phyloP scores from a whole-genome alignment of 2,113 vertebrate species.

The Myanophis thanlyinensis region DNA sequence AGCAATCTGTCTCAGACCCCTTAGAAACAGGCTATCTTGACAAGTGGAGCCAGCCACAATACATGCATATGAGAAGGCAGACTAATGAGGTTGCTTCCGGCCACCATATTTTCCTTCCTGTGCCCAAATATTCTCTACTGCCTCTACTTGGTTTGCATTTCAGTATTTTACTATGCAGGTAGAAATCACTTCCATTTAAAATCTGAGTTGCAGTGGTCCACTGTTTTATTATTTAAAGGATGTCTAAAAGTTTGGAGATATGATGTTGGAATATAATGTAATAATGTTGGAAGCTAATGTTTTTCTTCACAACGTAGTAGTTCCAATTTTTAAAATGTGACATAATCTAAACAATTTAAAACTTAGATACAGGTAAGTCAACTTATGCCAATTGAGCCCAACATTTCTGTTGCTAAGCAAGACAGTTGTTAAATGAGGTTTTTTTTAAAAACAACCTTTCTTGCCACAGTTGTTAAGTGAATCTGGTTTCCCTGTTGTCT shows the following conservation, averaged over 20 bases:
- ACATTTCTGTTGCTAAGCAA: too few relatives aligned
- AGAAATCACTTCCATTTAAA: background rate
- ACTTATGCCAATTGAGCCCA: too few relatives aligned
- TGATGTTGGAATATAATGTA: background rate
- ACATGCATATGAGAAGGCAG: background rate
- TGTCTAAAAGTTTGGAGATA: background rate
- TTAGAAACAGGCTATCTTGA: background rate
- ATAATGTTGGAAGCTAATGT: background rate
- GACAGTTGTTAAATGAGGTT: too few relatives aligned
- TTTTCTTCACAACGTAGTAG: background rate
- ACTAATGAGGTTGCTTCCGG: background rate
- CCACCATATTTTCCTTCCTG: background rate
- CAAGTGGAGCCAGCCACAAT: background rate
- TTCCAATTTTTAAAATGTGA: background rate
- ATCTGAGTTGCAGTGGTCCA: background rate
- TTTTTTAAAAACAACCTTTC: too few relatives aligned
- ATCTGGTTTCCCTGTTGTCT: too few relatives aligned
- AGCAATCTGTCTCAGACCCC: background rate
- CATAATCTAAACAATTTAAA: background rate
- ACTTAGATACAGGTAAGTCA: background rate
- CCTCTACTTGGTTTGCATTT: background rate
- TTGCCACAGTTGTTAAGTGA: too few relatives aligned
- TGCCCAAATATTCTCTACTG: background rate
- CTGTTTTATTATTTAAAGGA: background rate
- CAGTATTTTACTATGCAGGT: background rate